A percentile compares a stretch with the other conserved stretches of the same genome.
These are phyloP conservation scores for Riptortus pedestris DNA, from an alignment of 1,140 invertebrate genomes.

Conservation along the genomic window DNA sequence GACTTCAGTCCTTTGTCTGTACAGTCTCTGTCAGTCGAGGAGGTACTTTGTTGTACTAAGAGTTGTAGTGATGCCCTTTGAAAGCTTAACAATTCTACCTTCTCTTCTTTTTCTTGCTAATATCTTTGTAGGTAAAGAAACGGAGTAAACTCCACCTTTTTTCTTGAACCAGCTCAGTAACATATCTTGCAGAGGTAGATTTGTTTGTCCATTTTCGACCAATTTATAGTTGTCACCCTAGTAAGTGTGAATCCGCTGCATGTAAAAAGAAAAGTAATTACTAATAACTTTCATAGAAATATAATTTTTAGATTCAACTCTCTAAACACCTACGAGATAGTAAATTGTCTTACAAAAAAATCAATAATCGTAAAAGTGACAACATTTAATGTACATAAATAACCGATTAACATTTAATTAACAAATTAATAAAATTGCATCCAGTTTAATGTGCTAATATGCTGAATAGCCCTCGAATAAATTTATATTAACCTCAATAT, in stretches of 20 bases:
- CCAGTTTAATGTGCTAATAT: constrained; percentile 23
- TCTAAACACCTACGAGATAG: neutral
- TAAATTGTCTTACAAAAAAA: neutral
- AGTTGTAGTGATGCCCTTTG: constrained; percentile 24
- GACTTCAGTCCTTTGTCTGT: constrained; percentile 21
- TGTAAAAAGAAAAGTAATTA: constrained; percentile 12
- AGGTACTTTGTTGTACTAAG: constrained; percentile 28
- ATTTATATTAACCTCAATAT: constrained; percentile 22
- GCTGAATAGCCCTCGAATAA: constrained; percentile 7
- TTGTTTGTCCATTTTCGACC: constrained; percentile 14
- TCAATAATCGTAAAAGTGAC: constrained; percentile 21
- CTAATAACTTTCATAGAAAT: constrained; percentile 24
- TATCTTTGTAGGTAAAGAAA: constrained; percentile 26
- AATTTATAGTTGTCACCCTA: constrained; percentile 5
- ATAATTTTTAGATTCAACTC: neutral
- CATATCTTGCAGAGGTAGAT: constrained; percentile 19
- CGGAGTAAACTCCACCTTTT: constrained; percentile 35
- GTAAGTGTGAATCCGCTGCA: constrained; percentile 17
- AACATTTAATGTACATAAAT: constrained; percentile 25
- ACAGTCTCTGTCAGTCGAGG: constrained; percentile 24
- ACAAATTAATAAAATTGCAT: constrained; percentile 27
- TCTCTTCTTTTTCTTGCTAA: constrained; percentile 23
- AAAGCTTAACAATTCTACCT: constrained; percentile 14
- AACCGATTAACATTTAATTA: constrained; percentile 26
- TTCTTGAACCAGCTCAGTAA: constrained; percentile 21